phyloP scores from a whole-genome alignment of 2,113 vertebrate species.

The Chroicocephalus ridibundus region DNA sequence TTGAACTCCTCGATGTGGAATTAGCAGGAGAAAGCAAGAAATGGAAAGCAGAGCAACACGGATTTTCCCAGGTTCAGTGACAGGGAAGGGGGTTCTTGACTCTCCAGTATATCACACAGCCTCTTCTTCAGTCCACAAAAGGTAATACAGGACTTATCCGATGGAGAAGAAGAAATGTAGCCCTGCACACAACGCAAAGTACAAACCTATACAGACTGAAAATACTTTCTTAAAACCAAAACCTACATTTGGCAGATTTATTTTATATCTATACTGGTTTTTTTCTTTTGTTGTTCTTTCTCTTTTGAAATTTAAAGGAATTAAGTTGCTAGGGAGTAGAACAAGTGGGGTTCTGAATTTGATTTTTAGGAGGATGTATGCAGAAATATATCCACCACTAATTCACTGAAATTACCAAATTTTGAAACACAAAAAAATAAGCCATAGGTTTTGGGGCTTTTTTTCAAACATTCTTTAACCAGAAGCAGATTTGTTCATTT shows the following conservation, averaged over 20 bases:
- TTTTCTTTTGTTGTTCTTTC: not conserved
- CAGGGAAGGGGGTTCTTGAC: not conserved
- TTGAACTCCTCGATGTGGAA: fast-evolving
- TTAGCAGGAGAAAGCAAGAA: not conserved
- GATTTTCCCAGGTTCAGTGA: not conserved
- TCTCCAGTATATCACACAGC: not conserved
- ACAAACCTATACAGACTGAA: not conserved
- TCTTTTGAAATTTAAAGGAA: not conserved
- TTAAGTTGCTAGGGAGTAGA: not conserved
- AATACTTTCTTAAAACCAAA: not conserved
- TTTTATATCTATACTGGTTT: not conserved
- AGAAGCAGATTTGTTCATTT: not conserved
- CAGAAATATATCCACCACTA: not conserved
- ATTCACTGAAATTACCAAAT: not conserved
- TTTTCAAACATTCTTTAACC: not conserved
- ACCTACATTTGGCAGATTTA: not conserved
- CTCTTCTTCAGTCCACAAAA: not conserved
- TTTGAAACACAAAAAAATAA: not conserved
- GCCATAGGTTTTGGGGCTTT: not conserved
- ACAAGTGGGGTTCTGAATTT: not conserved
- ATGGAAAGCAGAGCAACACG: not conserved
- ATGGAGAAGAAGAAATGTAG: not conserved
- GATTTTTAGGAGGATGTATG: not conserved
- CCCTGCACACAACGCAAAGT: not conserved
- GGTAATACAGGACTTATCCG: not conserved